Base-by-base conservation (phyloP, 2,113 vertebrate genomes). In the Zosterops lateralis region DNA sequence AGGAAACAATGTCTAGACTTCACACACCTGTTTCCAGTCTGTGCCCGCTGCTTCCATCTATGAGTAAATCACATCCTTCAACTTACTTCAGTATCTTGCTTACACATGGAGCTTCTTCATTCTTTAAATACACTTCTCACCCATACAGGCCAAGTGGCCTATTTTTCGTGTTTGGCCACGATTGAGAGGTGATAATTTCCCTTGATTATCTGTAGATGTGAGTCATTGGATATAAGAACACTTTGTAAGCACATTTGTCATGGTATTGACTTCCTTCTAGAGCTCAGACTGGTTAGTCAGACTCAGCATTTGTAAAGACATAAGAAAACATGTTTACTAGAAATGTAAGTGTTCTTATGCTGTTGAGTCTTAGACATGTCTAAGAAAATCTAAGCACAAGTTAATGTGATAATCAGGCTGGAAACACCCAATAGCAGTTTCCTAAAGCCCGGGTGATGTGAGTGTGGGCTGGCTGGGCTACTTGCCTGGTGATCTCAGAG, bases 201-300 rank as follows among this genome's bases (percentile, higher is more conserved):
- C 47, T 58, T 82, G 38, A n/a, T 80, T 60, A 57, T 45, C 40
- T 62, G 13, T 36, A 93, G 76, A 60, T 26, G 18, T 70, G 70
- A 89, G 26, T 93, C 81, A 82, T 0, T 76, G 62, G 67, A 67
- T 89, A 79, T 56, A 34, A 93, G 45, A 31, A 7, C 36, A 53
- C 31, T 77, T 76, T 16, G 22, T 64, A 84, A 64, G 24, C 13
- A 38, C 47, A 38, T 76, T 0, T 0, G 1, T 53, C 48, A 4
- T 8, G 26, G 13, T 60, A 56, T 60, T 68, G 11, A 36, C 34
- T 65, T 91, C 77, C 91, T 91, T 20, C 61, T 91, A n/a, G 45
- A 87, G 45, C 60, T 25, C 47, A 31, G 34, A 47, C 15, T 45
- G 40, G 13, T 89, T 90, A 86, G 50, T 68, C 54, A 79, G 38